A percentile compares a stretch with the other conserved stretches of the same genome.
These are phyloP conservation scores for Macrobrachium nipponense DNA, from an alignment of 1,140 invertebrate species.

Conservation along the genomic window DNA sequence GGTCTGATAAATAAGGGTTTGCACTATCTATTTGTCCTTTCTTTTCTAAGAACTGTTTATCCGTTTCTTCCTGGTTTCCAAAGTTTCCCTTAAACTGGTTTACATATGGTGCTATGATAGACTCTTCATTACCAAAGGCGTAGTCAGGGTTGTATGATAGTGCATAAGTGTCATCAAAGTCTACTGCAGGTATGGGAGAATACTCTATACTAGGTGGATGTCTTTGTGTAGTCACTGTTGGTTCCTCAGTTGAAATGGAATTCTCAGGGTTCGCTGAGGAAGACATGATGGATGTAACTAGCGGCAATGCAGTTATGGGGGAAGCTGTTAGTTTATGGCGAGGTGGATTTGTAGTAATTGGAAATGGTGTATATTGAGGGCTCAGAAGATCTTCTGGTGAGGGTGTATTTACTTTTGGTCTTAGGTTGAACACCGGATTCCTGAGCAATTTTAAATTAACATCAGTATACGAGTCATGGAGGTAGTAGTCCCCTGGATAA, in stretches of 20 bases:
- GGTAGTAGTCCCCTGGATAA: conserved; percentile 58
- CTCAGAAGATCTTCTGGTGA: conserved; percentile 47
- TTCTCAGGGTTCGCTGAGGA: not conserved
- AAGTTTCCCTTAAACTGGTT: too few relatives aligned
- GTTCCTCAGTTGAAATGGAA: not conserved
- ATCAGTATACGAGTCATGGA: conserved; percentile 44
- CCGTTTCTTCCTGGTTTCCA: not conserved
- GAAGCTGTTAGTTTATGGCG: conserved; percentile 9
- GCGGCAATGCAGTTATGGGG: not conserved
- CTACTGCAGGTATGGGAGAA: conserved; percentile 54
- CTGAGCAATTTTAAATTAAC: conserved; percentile 37
- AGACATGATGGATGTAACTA: not conserved
- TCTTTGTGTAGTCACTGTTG: not conserved
- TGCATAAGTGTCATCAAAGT: conserved; percentile 57
- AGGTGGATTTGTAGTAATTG: conserved; percentile 62
- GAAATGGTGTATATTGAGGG: conserved; percentile 62
- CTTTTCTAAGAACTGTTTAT: not conserved
- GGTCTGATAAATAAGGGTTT: too few relatives aligned
- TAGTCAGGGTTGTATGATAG: conserved; percentile 37
- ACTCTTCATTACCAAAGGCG: conserved; percentile 35
- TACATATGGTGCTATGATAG: not conserved
- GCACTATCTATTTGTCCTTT: too few relatives aligned
- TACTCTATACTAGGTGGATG: conserved; percentile 49
- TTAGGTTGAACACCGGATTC: conserved; percentile 59
- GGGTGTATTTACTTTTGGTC: conserved; percentile 33